A percentile compares a stretch with the other conserved stretches of the same genome.
phyloP scores from a whole-genome alignment of 2,113 vertebrate genomes.

The Ptyas mucosa region DNA sequence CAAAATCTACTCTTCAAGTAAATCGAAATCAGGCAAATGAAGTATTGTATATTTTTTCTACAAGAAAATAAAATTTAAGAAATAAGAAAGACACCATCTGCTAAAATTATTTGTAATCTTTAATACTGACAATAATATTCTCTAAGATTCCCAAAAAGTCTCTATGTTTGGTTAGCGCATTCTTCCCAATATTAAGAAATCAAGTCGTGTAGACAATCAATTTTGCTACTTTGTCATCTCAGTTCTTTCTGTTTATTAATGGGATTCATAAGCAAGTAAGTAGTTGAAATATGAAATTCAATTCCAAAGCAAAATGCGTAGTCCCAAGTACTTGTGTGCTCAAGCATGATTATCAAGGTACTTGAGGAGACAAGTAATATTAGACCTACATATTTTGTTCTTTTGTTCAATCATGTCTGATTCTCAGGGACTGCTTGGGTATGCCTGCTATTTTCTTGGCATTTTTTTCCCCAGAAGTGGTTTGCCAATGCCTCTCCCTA shows the following conservation, averaged over 20 bases:
- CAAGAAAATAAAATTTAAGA: neutral
- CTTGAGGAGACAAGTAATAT: neutral
- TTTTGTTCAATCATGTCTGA: neutral
- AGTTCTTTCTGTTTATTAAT: neutral
- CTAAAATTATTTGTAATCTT: neutral
- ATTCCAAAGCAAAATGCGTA: neutral
- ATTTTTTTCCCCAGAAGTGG: neutral
- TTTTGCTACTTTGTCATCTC: neutral
- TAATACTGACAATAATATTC: neutral
- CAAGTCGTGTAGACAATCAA: neutral
- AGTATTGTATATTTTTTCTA: neutral
- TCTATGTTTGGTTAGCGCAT: neutral
- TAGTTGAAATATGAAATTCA: neutral
- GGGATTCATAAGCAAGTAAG: neutral
- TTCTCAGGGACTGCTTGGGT: neutral
- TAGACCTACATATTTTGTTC: neutral
- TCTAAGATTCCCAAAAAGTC: neutral
- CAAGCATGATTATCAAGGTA: neutral
- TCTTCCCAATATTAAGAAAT: neutral
- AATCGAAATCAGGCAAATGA: constrained; percentile 15
- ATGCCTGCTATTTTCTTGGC: neutral
- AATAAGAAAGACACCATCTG: neutral
- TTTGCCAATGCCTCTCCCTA: neutral
- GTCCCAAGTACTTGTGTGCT: neutral
- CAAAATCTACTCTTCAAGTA: constrained; percentile 19